A percentile compares a stretch with the other conserved stretches of the same genome.
These are phyloP conservation scores for Bursaphelenchus okinawaensis DNA, from an alignment of 2,888 invertebrate genomes.

Conservation along the genomic window DNA sequence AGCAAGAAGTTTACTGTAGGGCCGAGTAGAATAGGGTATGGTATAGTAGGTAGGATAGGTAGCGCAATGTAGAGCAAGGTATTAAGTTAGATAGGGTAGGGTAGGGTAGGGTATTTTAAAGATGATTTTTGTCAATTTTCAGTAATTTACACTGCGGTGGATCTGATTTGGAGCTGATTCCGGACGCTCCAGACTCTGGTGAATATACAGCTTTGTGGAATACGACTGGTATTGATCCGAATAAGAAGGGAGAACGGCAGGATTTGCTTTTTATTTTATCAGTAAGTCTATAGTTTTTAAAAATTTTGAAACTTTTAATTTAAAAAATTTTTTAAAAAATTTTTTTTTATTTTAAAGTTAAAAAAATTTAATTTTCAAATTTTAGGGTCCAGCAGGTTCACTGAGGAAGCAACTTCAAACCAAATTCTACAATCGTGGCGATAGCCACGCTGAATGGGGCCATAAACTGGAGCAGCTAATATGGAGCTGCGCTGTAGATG, in stretches of 20 bases:
- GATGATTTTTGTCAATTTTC: constrained; percentile 15
- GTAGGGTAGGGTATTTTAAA: constrained; percentile 5
- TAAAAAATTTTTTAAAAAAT: no score
- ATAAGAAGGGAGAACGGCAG: constrained; percentile 32
- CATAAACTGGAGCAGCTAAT: constrained; percentile 41
- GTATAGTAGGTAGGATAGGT: no score
- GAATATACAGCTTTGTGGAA: constrained; percentile 43
- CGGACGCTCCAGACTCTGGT: constrained; percentile 18
- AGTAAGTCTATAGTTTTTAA: constrained; percentile 18
- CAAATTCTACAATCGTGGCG: constrained; percentile 35
- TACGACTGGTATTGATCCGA: constrained; percentile 41
- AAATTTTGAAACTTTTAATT: not conserved
- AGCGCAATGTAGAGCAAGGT: not conserved
- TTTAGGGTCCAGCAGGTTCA: constrained; percentile 31
- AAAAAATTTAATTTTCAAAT: not conserved
- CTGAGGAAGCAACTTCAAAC: constrained; percentile 28
- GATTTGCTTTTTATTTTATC: constrained; percentile 32
- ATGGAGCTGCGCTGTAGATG: constrained; percentile 41
- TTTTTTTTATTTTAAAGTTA: not conserved
- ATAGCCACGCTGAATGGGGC: constrained; percentile 45
- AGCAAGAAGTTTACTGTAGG: no score
- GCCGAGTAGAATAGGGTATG: no score
- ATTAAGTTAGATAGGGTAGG: no score
- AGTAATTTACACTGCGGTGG: constrained; percentile 41
- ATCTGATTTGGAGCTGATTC: constrained; percentile 33